Conservation (phyloP, 2,888 invertebrate species). For the Formica aserva region DNA sequence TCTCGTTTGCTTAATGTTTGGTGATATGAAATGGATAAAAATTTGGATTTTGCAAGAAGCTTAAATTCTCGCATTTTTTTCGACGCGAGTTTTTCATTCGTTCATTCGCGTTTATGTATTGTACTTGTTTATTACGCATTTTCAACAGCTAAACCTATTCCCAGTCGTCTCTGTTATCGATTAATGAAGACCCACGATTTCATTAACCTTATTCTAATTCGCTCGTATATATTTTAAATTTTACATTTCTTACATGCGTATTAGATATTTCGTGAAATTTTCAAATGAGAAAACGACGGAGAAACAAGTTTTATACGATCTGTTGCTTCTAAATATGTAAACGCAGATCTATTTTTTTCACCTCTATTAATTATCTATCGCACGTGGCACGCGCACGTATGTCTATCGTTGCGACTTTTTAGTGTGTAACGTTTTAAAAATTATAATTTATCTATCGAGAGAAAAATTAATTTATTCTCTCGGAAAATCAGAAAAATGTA, state of each 20-base stretch:
- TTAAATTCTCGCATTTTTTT: background rate
- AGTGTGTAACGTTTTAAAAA: background rate
- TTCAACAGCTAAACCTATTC: conserved; percentile 51
- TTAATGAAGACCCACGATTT: conserved; percentile 70
- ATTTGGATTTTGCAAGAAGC: background rate
- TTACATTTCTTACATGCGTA: background rate
- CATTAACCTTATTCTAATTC: background rate
- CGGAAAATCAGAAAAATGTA: background rate
- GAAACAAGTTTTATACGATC: background rate
- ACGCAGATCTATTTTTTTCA: background rate
- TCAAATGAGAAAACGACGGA: background rate
- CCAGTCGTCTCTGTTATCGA: conserved; percentile 64
- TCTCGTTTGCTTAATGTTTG: background rate
- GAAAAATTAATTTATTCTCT: background rate
- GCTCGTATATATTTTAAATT: background rate
- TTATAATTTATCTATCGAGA: background rate
- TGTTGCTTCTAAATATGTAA: background rate
- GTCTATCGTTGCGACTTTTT: background rate
- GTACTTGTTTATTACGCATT: background rate
- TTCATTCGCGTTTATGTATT: background rate
- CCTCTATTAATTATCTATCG: background rate
- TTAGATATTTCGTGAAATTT: background rate
- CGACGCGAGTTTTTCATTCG: background rate
- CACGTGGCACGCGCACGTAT: background rate
- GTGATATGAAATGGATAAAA: background rate